Percentiles rank a stretch among this genome's conserved stretches.
phyloP scores from a whole-genome alignment of 2,797 vertebrate genomes.

The Amblyraja radiata region DNA sequence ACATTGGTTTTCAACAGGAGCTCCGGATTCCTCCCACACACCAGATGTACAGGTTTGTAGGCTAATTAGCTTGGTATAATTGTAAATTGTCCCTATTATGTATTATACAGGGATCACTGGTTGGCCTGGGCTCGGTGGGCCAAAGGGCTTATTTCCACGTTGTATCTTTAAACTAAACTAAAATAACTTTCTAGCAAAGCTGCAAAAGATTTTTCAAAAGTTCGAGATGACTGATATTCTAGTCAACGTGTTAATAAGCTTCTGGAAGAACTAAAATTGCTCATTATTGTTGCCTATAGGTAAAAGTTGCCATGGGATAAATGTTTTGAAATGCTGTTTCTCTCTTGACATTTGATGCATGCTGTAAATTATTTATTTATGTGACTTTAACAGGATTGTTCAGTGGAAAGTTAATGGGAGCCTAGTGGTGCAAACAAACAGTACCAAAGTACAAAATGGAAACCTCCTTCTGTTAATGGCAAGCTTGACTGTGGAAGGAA shows the following conservation, averaged over 20 bases:
- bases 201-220: neutral
- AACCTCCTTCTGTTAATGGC: constrained; percentile 1
- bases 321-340: neutral
- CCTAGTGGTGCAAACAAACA: neutral
- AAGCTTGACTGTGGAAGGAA: constrained; percentile 5
- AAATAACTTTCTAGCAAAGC: neutral
- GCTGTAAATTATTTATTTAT: neutral
- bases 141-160: no score
- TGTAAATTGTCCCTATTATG: no score
- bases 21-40: no score
- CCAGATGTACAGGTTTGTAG: no score
- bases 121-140: no score
- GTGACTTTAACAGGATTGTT: constrained; percentile 3
- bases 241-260: neutral
- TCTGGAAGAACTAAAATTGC: neutral
- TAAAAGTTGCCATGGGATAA: neutral
- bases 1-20: no score
- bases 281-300: neutral
- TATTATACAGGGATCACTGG: no score
- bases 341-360: neutral
- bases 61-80: no score
- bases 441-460: constrained; percentile 15
- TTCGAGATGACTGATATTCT: neutral
- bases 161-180: no score
- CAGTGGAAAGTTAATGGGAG: constrained; percentile 31